phyloP scores from a whole-genome alignment of 2,888 invertebrate genomes.

The Noctua fimbriata region DNA sequence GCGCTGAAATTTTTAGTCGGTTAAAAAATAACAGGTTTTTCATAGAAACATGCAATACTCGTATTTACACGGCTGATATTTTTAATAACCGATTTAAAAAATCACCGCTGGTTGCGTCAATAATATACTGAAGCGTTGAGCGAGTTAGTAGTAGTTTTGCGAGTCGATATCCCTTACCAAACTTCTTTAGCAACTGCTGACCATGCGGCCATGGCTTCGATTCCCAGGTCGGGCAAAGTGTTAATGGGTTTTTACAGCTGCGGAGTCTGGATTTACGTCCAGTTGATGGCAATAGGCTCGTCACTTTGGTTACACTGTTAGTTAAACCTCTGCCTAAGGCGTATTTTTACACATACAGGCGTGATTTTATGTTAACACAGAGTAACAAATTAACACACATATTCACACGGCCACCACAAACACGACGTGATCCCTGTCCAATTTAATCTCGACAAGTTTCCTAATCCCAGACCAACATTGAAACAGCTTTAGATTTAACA shows the following conservation, averaged over 20 bases:
- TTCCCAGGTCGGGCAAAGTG: background rate
- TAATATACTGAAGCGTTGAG: background rate
- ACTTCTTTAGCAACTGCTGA: background rate
- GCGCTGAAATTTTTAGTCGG: background rate
- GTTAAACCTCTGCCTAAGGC: background rate
- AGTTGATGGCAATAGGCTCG: background rate
- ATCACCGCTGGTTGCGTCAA: background rate
- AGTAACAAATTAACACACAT: background rate
- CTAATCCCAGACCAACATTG: slow-evolving; percentile 12
- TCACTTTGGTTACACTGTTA: background rate
- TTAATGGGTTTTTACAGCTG: background rate
- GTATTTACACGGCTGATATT: background rate
- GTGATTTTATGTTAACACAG: background rate
- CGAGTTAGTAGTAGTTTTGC: too few species aligned
- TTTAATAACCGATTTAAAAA: background rate
- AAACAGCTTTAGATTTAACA: slow-evolving; percentile 21
- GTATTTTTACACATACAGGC: background rate
- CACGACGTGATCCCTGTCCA: background rate
- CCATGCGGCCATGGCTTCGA: background rate
- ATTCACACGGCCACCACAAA: background rate
- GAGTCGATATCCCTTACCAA: background rate
- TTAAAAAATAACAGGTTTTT: background rate
- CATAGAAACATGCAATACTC: background rate
- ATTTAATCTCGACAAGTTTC: slow-evolving; percentile 13
- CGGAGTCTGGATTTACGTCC: background rate